Conservation (phyloP, 1,140 invertebrate genomes). For the Nasonia vitripennis region DNA sequence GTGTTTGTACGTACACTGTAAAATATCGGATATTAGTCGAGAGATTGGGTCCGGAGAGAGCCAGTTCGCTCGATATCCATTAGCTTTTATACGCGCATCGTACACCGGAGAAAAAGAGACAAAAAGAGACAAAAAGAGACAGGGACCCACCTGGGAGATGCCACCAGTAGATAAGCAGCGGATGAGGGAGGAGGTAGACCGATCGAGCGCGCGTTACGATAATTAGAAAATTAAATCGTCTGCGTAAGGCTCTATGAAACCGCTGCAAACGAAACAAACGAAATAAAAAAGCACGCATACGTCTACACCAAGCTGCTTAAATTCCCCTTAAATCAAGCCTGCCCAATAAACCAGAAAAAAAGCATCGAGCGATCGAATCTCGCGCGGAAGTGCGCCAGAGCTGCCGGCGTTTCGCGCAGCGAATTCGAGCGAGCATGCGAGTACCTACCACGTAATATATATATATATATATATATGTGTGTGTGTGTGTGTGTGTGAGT, state of each 20-base stretch:
- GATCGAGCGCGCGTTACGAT: conserved; percentile 68
- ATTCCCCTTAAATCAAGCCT: background rate
- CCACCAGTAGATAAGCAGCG: conserved; percentile 68
- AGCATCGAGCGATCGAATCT: background rate
- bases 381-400: conserved; percentile 34
- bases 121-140: conserved; percentile 41
- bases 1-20: conserved; percentile 51
- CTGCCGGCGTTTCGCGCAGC: background rate
- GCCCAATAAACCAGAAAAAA: background rate
- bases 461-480: too few relatives aligned
- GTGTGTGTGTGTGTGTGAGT: too few relatives aligned
- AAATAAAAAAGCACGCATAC: background rate
- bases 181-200: conserved; percentile 52
- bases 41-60: conserved; percentile 67
- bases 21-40: conserved; percentile 70
- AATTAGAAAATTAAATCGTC: conserved; percentile 76
- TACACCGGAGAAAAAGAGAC: conserved; percentile 28
- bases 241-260: conserved; percentile 44
- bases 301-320: too few relatives aligned
- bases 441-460: too few relatives aligned
- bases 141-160: conserved; percentile 65
- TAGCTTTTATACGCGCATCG: conserved; percentile 69
- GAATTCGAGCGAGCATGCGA: background rate
- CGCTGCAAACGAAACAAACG: background rate
- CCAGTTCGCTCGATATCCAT: conserved; percentile 66